Conservation (phyloP, 2,888 invertebrate species). For the Limenitis camilla region DNA sequence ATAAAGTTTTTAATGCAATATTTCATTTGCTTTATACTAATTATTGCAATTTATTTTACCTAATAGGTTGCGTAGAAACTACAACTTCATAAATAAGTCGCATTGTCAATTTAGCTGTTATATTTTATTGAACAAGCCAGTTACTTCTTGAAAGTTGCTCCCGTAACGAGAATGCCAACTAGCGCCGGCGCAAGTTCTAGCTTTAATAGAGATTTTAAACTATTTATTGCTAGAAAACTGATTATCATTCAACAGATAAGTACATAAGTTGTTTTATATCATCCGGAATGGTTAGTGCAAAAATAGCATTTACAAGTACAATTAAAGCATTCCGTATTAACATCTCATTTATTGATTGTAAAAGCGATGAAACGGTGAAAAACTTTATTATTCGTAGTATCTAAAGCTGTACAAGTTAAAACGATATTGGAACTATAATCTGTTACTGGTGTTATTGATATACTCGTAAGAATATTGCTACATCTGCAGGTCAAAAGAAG, state of each 20-base stretch:
- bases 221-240: constrained; percentile 17
- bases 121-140: constrained; percentile 50
- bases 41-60: background rate
- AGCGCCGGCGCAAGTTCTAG: constrained; percentile 45
- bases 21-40: background rate
- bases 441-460: no score
- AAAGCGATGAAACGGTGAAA: background rate
- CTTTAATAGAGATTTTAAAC: constrained; percentile 13
- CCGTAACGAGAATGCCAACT: constrained; percentile 55
- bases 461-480: no score
- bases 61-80: constrained; percentile 7
- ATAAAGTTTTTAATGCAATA: no score
- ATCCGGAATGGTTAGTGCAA: background rate
- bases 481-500: no score
- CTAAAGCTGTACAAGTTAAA: no score
- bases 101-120: constrained; percentile 24
- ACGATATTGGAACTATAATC: no score
- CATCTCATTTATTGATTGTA: background rate
- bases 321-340: background rate
- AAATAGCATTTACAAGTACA: background rate
- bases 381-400: background rate
- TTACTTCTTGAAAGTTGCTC: constrained; percentile 70
- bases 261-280: constrained; percentile 7
- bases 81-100: constrained; percentile 14
- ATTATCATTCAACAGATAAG: constrained; percentile 9